phyloP scores from a whole-genome alignment of 2,888 invertebrate species.

The Lepidonotus clava region DNA sequence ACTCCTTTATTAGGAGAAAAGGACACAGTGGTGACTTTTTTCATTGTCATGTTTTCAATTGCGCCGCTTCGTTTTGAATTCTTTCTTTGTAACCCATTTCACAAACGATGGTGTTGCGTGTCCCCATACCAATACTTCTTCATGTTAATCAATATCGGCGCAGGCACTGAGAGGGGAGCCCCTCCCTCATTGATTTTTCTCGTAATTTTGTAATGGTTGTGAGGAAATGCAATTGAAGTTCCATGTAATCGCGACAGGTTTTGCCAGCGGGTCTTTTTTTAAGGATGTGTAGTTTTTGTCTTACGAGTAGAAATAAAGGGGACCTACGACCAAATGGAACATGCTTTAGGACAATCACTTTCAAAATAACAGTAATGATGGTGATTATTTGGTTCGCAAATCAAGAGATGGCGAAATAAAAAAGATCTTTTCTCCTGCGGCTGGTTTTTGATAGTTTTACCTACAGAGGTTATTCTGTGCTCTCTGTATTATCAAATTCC shows the following conservation, averaged over 20 bases:
- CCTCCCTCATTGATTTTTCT: background rate
- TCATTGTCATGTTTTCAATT: background rate
- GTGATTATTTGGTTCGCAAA: too few relatives aligned
- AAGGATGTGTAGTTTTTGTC: background rate
- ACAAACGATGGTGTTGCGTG: constrained; percentile 20
- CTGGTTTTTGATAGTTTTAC: too few relatives aligned
- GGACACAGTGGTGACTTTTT: too few relatives aligned
- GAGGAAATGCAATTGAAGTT: constrained; percentile 12
- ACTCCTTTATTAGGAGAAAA: too few relatives aligned
- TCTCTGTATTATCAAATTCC: too few relatives aligned
- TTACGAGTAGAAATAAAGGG: background rate
- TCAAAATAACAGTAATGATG: background rate
- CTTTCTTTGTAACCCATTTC: background rate
- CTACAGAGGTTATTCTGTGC: too few relatives aligned
- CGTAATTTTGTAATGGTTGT: background rate
- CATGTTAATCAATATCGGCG: constrained; percentile 20
- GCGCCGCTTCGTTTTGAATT: background rate
- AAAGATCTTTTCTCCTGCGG: too few relatives aligned
- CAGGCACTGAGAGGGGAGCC: background rate
- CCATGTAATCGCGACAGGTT: constrained; percentile 30
- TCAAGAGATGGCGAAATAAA: too few relatives aligned
- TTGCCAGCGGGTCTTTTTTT: background rate
- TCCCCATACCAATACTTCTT: background rate
- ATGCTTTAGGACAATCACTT: constrained; percentile 25
- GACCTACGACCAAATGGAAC: constrained; percentile 8